These are phyloP conservation scores for Hesperophylax magnus DNA, from an alignment of 1,140 invertebrate genomes.

Conservation along the genomic window DNA sequence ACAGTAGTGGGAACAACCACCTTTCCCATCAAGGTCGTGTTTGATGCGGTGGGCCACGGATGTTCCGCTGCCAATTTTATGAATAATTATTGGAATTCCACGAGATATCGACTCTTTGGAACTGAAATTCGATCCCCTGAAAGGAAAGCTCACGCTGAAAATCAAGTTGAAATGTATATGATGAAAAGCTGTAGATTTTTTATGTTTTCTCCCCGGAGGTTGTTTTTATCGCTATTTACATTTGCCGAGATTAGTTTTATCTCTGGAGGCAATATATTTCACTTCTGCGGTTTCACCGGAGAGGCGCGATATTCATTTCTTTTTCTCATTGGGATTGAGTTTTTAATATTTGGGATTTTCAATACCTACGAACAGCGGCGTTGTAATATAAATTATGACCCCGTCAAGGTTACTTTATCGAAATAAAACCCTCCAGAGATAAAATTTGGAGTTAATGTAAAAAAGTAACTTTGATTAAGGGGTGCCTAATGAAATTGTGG, in stretches of 20 bases:
- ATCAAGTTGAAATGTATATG: slow-evolving; percentile 16
- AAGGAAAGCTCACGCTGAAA: slow-evolving; percentile 7
- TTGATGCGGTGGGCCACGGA: slow-evolving; percentile 47
- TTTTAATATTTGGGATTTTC: slow-evolving; percentile 18
- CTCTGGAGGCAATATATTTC: slow-evolving; percentile 37
- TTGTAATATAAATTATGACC: no score
- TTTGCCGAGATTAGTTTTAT: slow-evolving; percentile 34
- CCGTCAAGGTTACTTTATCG: no score
- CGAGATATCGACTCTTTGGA: slow-evolving; percentile 42
- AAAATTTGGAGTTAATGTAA: no score
- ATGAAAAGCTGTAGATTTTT: slow-evolving; percentile 11
- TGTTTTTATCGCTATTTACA: slow-evolving; percentile 41
- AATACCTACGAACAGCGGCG: not conserved
- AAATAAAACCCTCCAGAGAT: no score
- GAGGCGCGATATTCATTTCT: not conserved
- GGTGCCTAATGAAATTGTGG: not conserved
- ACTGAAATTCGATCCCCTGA: slow-evolving; percentile 33
- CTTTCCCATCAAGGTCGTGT: not conserved
- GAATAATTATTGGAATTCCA: slow-evolving; percentile 55
- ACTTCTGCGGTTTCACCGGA: slow-evolving; percentile 28
- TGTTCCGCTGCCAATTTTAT: slow-evolving; percentile 34
- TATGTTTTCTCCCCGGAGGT: slow-evolving; percentile 11
- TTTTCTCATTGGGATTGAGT: not conserved
- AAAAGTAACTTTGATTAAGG: no score
- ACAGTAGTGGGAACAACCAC: not conserved